Evolutionary conservation across 2,113 vertebrate species (phyloP).

Genomic region (Stomatorhinus ivindoensis): DNA sequence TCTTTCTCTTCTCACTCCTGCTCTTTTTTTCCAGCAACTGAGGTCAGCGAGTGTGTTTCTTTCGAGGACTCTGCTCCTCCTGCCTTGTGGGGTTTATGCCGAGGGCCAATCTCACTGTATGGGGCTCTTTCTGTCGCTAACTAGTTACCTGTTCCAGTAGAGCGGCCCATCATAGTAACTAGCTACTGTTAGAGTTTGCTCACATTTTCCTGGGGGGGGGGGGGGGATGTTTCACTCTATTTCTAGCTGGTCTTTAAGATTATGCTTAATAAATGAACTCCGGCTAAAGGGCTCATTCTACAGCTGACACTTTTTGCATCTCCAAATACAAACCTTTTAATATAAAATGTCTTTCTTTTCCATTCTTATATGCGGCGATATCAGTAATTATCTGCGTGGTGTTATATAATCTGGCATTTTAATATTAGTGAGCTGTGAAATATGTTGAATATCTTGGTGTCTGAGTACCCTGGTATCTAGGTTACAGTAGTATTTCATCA

Average conservation of each 20-base stretch:
- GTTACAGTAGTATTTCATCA: not conserved
- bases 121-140: not conserved
- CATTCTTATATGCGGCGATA: not conserved
- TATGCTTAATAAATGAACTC: not conserved
- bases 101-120: not conserved
- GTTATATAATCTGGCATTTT: not conserved
- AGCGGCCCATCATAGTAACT: not conserved
- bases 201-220: not conserved
- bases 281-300: not conserved
- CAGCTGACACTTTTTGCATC: not conserved
- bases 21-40: not conserved
- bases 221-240: not conserved
- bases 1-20: not conserved
- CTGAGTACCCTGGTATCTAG: not conserved
- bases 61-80: not conserved
- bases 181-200: not conserved
- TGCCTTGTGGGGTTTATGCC: not conserved
- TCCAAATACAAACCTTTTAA: not conserved
- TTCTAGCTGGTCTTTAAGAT: not conserved
- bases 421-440: not conserved
- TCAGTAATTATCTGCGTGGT: not conserved
- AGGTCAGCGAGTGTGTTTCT: not conserved
- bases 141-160: not conserved
- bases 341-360: not conserved
- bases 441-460: not conserved